Base-by-base conservation (phyloP, 2,888 invertebrate genomes). In the Ariolimax columbianus region DNA sequence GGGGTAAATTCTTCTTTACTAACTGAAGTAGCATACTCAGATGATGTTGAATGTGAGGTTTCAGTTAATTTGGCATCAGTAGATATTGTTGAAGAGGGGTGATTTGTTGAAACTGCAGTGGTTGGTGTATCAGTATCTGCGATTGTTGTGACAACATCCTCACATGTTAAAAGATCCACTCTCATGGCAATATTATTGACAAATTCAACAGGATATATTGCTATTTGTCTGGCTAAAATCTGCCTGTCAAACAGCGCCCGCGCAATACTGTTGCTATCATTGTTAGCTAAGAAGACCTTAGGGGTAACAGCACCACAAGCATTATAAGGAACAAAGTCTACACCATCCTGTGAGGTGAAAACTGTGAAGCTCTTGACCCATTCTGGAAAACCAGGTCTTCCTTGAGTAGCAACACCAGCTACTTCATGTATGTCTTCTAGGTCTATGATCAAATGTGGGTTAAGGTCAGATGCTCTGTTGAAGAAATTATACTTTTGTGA, bases 91-190 rank as follows among this genome's bases (percentile, higher is more conserved):
- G 77, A 36, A 30, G 75, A 47, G 23, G 43, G 4, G 59, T 11
- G 23, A 33, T 30, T 51, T 40, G 38, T 47, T n/a, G 77, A 38
- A 43, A 40, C 30, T 63, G 70, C 70, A 17, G 83, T 51, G 19
- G 66, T 26, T 75, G 82, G 59, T 14, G 83, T 30, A n/a, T 84
- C 79, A 40, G 86, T 84, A 63, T 80, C 68, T n/a, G 73, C 63
- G 14, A 38, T 77, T 33, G 33, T n/a, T 17, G 55, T 36, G 19
- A 38, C 0, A 23, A 47, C 33, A 33, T 63, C 68, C 43, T 47
- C 51, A 84, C 91, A 91, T 3, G 88, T 88, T 47, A 91, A 77
- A 0, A 91, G 84, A 36, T 91, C 90, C 87, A 90, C 88, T 79
- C 91, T 75, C 66, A 91, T 68, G 11, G 90, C 90, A 68, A 90